These are phyloP conservation scores for Fopius arisanus DNA, from an alignment of 1,140 invertebrate species.

Conservation along the genomic window DNA sequence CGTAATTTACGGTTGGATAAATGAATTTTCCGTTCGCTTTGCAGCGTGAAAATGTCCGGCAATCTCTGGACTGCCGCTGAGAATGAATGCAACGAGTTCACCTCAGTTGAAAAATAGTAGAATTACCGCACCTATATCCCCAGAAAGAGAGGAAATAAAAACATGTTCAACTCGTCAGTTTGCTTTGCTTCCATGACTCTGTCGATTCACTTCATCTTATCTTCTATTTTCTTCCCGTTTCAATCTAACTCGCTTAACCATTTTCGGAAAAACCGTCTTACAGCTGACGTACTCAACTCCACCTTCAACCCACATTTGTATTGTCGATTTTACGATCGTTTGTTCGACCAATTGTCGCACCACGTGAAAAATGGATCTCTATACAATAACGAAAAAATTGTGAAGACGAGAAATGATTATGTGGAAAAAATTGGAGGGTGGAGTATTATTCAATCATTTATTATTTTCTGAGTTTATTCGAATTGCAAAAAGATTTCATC, in stretches of 20 bases:
- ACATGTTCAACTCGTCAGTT: background rate
- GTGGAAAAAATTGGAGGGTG: background rate
- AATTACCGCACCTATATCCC: background rate
- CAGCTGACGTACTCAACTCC: background rate
- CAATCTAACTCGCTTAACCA: background rate
- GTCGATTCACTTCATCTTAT: background rate
- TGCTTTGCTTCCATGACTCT: background rate
- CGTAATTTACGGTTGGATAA: slow-evolving; percentile 30
- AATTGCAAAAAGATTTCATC: no score
- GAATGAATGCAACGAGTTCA: no score
- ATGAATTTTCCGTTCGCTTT: slow-evolving; percentile 30
- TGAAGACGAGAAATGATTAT: background rate
- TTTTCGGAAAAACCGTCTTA: background rate
- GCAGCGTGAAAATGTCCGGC: no score
- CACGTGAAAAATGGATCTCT: background rate
- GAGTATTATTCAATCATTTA: no score
- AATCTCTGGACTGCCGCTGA: no score
- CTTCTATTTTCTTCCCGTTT: background rate
- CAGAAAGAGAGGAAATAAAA: no score
- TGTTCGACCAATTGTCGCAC: background rate
- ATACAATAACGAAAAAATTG: background rate
- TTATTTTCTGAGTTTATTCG: no score
- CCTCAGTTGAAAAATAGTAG: no score
- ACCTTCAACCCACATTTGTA: background rate
- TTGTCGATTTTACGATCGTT: background rate